Conservation (phyloP, 2,113 vertebrate species). For the Nicator chloris region DNA sequence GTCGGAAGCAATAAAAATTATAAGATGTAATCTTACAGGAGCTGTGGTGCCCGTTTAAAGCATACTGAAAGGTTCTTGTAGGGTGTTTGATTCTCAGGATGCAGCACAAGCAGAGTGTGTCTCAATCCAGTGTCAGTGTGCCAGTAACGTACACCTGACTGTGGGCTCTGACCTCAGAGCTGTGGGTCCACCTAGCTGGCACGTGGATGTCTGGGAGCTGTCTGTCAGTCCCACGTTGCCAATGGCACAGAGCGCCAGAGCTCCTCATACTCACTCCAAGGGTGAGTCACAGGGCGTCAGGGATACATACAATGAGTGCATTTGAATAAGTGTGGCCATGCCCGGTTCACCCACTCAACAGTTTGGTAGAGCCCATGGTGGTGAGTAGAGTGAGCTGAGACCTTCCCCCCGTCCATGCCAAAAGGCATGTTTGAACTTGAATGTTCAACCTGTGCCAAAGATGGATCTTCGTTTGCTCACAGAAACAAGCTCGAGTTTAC, state of each 20-base stretch:
- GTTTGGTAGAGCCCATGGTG: background rate
- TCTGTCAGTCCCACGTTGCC: background rate
- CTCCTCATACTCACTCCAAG: background rate
- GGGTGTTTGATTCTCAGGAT: background rate
- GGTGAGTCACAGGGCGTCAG: background rate
- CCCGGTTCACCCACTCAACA: background rate
- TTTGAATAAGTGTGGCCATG: background rate
- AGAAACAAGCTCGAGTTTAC: background rate
- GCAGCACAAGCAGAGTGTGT: too few species aligned
- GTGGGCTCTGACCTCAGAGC: background rate
- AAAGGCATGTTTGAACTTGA: background rate
- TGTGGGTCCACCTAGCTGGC: background rate
- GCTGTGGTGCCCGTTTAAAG: background rate
- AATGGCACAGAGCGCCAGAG: background rate
- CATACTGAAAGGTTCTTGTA: background rate
- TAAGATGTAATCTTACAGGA: background rate
- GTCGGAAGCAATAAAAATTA: background rate
- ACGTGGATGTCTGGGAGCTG: background rate
- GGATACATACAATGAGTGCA: rapidly evolving
- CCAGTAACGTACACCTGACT: background rate
- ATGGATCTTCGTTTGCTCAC: background rate
- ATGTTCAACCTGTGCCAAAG: background rate
- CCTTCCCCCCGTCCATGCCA: background rate
- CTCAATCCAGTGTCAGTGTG: background rate
- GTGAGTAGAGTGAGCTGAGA: background rate